A percentile compares a stretch with the other conserved stretches of the same genome.
These are phyloP conservation scores for Actenoides hombroni DNA, from an alignment of 2,113 vertebrate species.

Conservation along the genomic window DNA sequence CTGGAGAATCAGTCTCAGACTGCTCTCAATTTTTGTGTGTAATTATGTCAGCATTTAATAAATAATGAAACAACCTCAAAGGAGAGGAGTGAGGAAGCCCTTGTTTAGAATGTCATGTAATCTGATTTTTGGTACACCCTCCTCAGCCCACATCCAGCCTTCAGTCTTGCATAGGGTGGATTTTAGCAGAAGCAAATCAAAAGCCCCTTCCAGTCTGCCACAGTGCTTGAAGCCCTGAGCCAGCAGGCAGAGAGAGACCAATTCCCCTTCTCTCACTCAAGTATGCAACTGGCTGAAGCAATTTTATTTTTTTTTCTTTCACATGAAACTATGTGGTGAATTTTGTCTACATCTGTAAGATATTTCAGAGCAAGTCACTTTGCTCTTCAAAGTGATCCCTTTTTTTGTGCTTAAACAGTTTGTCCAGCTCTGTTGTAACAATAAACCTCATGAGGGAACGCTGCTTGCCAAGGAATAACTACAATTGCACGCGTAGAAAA, in stretches of 20 bases:
- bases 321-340: not conserved
- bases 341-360: not conserved
- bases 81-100: not conserved
- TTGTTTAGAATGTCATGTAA: not conserved
- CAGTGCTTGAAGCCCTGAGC: not conserved
- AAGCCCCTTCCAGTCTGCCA: not conserved
- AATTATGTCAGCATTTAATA: not conserved
- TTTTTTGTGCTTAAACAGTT: not conserved
- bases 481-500: not conserved
- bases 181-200: not conserved
- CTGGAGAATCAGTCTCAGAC: not conserved
- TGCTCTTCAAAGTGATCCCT: not conserved
- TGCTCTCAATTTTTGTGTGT: not conserved
- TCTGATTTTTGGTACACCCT: not conserved
- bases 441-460: not conserved
- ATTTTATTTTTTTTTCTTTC: no score
- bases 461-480: not conserved
- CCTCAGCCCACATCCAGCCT: not conserved
- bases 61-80: not conserved
- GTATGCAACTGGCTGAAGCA: not conserved
- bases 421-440: not conserved
- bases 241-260: not conserved
- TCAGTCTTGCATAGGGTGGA: not conserved
- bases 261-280: not conserved
- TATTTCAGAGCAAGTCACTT: not conserved